Evolutionary conservation across 2,113 vertebrate species (phyloP).

Genomic region (Acrocephalus arundinaceus): DNA sequence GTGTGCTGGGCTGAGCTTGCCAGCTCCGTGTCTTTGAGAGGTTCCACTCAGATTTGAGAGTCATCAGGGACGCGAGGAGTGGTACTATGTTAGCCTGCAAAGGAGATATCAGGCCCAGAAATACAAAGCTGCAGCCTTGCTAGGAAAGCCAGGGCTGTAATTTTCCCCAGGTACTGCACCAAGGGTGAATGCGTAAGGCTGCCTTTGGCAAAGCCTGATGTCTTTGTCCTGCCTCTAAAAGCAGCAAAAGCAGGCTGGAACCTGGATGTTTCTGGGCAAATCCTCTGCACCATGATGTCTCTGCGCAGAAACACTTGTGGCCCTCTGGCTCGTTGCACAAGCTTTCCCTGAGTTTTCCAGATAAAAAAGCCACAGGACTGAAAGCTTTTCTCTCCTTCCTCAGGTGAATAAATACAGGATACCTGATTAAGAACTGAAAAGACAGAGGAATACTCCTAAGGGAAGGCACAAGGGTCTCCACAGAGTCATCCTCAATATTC

Average conservation of each 20-base stretch:
- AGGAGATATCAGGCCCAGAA: conserved; percentile 17
- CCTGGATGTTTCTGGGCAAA: neutral
- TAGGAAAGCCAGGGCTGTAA: conserved; percentile 6
- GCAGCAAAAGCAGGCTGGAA: neutral
- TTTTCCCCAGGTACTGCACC: conserved; percentile 39
- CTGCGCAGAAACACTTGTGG: neutral
- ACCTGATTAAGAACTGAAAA: neutral
- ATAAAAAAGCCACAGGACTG: conserved; percentile 39
- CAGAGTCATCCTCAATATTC: neutral
- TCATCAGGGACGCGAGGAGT: neutral
- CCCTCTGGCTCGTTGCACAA: neutral
- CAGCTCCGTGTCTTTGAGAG: conserved; percentile 1
- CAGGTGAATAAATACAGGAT: neutral
- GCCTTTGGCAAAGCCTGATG: neutral
- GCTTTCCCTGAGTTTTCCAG: conserved; percentile 45
- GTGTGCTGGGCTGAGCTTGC: neutral
- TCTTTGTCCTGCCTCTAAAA: conserved; percentile 4
- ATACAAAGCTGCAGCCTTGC: neutral
- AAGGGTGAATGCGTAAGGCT: neutral
- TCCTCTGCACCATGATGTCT: neutral
- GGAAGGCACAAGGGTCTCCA: neutral
- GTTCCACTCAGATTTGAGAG: conserved; percentile 12
- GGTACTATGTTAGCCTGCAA: neutral
- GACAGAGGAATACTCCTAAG: neutral
- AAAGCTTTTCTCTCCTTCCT: conserved; percentile 9